Evolutionary conservation across 2,888 invertebrate genomes (phyloP), one percentile per base, ranked within the genome.

Genomic region (Tyria jacobaeae): DNA sequence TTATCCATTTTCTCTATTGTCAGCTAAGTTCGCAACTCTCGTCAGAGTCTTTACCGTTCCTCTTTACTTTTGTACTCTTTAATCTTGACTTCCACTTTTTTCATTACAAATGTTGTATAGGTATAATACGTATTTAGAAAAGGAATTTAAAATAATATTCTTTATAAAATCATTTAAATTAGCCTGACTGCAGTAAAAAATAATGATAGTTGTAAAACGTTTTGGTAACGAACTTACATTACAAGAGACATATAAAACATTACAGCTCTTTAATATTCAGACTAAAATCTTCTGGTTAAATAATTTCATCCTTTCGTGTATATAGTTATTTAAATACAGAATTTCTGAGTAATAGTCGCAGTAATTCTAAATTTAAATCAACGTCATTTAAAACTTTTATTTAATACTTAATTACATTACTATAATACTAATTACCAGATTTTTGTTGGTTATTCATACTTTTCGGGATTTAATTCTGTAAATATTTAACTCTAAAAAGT

Each of bases 1-100:
- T 44, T 21, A 44, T 44, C 44, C 21, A 44, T 44, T 44, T 44
- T 44, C 44, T 44, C 21, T 44, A 21, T 17, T 21, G 44, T 44
- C 21, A 44, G 44, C 44, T 44, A 44, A 44, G 12, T 44, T 44
- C 21, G 4, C 12, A 44, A 44, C 21, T 44, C 12, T 12, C 21
- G 5, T 44, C 12, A 4, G 44, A 21, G 44, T 21, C 21, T 44
- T 44, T 21, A 12, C 44, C 5, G 5, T 44, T 44, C 21, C 21
- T 12, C 2, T 44, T 21, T 44, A 2, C 21, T 44, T 44, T 21
- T 21, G 12, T 17, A n/a, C 21, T 12, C 2, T 44, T 21, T 44
- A 2, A 12, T 44, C 21, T 21, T 21, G 12, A 17, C 4, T 44
- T 12, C 10, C 1, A 2, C 12, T 21, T 21, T 10, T 10, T 1